A percentile compares a stretch with the other conserved stretches of the same genome.
Evolutionary conservation across 2,797 vertebrate species (phyloP).

Genomic region (Hylomyscus alleni): DNA sequence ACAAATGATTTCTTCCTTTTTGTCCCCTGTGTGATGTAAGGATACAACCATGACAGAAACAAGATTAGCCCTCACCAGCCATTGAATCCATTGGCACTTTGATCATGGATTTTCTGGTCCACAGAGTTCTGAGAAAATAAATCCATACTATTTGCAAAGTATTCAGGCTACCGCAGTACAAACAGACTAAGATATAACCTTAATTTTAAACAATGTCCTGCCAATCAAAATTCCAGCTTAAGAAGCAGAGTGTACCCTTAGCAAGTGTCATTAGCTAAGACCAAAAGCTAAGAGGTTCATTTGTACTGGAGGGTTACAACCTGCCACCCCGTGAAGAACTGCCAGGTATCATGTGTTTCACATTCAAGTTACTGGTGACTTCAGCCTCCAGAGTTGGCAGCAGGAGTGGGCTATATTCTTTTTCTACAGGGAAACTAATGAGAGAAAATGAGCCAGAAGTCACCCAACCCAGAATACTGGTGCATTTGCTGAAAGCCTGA

Average conservation of each 20-base stretch:
- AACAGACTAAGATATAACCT: neutral
- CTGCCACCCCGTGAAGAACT: neutral
- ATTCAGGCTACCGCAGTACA: neutral
- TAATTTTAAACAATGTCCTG: neutral
- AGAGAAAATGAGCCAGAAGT: neutral
- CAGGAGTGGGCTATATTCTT: neutral
- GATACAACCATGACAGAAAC: neutral
- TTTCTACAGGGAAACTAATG: neutral
- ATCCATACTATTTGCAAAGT: neutral
- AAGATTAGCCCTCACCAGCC: neutral
- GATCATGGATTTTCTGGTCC: neutral
- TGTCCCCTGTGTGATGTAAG: neutral
- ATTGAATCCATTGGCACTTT: neutral
- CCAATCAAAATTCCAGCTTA: neutral
- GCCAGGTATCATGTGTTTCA: no score
- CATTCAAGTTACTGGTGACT: neutral
- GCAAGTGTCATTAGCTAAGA: no score
- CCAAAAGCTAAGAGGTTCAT: neutral
- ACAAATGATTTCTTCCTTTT: neutral
- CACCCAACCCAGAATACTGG: neutral
- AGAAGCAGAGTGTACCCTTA: neutral
- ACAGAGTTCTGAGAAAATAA: neutral
- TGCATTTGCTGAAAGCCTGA: neutral
- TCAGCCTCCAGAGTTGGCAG: neutral
- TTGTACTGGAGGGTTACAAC: neutral